These are phyloP conservation scores for Rhinogobio ventralis DNA, from an alignment of 2,797 vertebrate species.

Conservation along the genomic window DNA sequence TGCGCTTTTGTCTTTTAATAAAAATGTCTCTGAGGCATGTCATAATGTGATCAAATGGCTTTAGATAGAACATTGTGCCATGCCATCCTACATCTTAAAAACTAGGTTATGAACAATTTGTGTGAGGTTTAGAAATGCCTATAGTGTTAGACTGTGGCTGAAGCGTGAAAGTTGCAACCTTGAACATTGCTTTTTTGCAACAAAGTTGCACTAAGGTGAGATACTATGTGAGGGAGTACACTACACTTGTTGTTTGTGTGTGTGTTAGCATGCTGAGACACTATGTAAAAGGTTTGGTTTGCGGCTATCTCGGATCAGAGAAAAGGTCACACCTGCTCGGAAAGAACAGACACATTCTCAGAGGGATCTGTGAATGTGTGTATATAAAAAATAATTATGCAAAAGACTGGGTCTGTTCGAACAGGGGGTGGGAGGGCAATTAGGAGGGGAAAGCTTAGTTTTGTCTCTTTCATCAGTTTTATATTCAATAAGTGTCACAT, in stretches of 20 bases:
- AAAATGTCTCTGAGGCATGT: not conserved
- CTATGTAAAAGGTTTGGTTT: constrained; percentile 14
- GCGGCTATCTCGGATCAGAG: constrained; percentile 22
- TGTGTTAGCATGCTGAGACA: not conserved
- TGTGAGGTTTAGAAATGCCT: not conserved
- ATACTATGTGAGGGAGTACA: not conserved
- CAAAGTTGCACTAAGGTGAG: not conserved
- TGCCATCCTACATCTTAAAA: not conserved
- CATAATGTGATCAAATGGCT: not conserved
- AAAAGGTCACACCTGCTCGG: constrained; percentile 50
- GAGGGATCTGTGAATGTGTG: constrained; percentile 11
- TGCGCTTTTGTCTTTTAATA: not conserved
- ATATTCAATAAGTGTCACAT: constrained; percentile 57
- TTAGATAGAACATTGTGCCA: not conserved
- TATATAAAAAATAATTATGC: constrained; percentile 48
- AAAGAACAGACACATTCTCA: constrained; percentile 12
- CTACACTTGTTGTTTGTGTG: not conserved
- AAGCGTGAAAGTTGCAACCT: constrained; percentile 25
- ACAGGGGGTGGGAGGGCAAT: constrained; percentile 44
- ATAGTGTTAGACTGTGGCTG: not conserved
- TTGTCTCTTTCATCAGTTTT: constrained; percentile 52
- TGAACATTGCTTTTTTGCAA: not conserved
- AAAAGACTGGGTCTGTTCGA: constrained; percentile 47
- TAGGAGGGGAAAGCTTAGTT: constrained; percentile 52
- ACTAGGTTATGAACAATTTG: not conserved